Conservation (phyloP, 2,888 invertebrate genomes). For the Julus scanicus region DNA sequence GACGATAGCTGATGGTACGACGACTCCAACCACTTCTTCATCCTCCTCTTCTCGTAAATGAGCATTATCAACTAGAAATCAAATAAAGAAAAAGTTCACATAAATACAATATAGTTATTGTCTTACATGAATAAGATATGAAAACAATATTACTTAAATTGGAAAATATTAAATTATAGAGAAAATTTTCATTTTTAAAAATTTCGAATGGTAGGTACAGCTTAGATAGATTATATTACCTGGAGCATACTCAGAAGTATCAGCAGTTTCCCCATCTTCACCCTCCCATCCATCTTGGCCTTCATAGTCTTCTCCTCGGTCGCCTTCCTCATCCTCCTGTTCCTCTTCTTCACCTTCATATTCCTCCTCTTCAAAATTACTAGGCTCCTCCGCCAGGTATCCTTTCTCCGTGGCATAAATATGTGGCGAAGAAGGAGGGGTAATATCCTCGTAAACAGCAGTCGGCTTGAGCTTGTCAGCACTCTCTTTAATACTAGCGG, state of each 20-base stretch:
- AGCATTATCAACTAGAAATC: background rate
- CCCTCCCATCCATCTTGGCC: background rate
- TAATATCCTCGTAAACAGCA: slow-evolving; percentile 32
- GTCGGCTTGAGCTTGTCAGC: slow-evolving; percentile 2
- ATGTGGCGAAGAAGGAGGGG: slow-evolving; percentile 18
- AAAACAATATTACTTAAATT: too few relatives aligned
- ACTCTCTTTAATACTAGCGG: background rate
- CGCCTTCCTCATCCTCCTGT: slow-evolving; percentile 32
- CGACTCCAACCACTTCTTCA: background rate
- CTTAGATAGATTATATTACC: background rate
- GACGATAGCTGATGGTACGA: background rate
- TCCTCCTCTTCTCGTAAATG: background rate
- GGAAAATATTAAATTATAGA: too few relatives aligned
- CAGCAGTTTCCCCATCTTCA: slow-evolving; percentile 4
- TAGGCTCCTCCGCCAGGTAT: slow-evolving; percentile 10
- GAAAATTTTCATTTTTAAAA: background rate
- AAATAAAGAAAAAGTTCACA: background rate
- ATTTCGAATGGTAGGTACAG: background rate
- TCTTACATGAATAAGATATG: too few relatives aligned
- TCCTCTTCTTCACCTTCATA: slow-evolving; percentile 43
- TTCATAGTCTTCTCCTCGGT: slow-evolving; percentile 37
- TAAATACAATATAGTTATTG: too few relatives aligned
- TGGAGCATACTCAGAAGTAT: background rate
- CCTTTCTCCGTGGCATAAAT: background rate
- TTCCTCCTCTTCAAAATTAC: slow-evolving; percentile 34